These are phyloP conservation scores for Drosophila prolongata DNA, from an alignment of 2,888 invertebrate genomes.

Conservation along the genomic window DNA sequence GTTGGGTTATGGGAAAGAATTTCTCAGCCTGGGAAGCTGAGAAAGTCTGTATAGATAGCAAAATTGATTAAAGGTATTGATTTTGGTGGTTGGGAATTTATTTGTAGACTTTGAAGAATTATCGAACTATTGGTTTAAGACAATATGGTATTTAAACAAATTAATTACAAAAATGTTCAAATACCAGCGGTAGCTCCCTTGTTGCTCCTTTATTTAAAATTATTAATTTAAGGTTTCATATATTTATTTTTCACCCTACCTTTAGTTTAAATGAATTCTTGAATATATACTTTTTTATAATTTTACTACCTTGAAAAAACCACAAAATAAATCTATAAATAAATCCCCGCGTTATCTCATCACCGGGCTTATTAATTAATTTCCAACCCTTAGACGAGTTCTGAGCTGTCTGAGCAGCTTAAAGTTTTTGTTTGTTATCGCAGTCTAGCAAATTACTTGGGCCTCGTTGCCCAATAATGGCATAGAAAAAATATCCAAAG, in stretches of 20 bases:
- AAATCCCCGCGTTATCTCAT: slow-evolving; percentile 28
- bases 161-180: no score
- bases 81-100: background rate
- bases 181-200: no score
- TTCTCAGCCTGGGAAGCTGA: background rate
- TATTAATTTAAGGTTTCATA: no score
- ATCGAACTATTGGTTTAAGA: no score
- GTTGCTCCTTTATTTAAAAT: no score
- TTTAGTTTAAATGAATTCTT: no score
- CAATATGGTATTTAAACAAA: no score
- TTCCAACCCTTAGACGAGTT: slow-evolving; percentile 41
- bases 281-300: no score
- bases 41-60: slow-evolving; percentile 4
- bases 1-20: slow-evolving; percentile 16
- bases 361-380: slow-evolving; percentile 38
- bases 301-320: background rate
- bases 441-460: slow-evolving; percentile 54
- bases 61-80: slow-evolving; percentile 1
- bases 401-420: slow-evolving; percentile 14
- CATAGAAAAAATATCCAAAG: slow-evolving; percentile 8
- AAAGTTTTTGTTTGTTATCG: slow-evolving; percentile 63
- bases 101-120: no score
- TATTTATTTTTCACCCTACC: no score
- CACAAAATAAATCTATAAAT: slow-evolving; percentile 7
- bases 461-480: slow-evolving; percentile 57